These are phyloP conservation scores for Schrankia costaestrigalis DNA, from an alignment of 2,888 invertebrate species.

Conservation along the genomic window DNA sequence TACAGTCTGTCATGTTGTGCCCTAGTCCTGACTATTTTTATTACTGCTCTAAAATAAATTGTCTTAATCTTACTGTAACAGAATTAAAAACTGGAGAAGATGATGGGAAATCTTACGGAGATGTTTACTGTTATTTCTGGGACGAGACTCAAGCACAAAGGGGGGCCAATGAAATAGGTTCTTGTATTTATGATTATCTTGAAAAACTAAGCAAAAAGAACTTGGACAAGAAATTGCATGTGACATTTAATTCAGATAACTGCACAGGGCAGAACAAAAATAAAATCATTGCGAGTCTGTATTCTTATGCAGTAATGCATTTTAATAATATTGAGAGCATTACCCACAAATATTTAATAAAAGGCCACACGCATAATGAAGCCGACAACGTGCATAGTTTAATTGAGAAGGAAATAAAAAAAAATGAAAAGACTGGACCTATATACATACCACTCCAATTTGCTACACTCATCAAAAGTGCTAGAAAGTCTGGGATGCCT, in stretches of 20 bases:
- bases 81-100: slow-evolving; percentile 4
- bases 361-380: slow-evolving; percentile 5
- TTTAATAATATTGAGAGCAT: slow-evolving; percentile 4
- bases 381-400: slow-evolving; percentile 29
- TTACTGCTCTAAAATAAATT: slow-evolving; percentile 14
- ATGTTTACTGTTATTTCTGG: slow-evolving; percentile 5
- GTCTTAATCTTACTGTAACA: slow-evolving; percentile 5
- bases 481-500: neutral
- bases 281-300: slow-evolving; percentile 1
- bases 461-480: neutral
- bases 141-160: slow-evolving; percentile 3
- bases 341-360: slow-evolving; percentile 3
- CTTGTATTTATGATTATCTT: slow-evolving; percentile 3
- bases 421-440: slow-evolving; percentile 27
- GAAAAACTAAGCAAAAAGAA: neutral
- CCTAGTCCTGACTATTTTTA: slow-evolving; percentile 14
- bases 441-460: slow-evolving; percentile 16
- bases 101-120: slow-evolving; percentile 5
- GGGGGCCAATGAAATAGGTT: slow-evolving; percentile 4
- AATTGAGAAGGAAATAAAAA: slow-evolving; percentile 35
- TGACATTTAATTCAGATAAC: slow-evolving; percentile 6
- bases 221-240: neutral
- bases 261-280: slow-evolving; percentile 5
- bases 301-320: slow-evolving; percentile 2
- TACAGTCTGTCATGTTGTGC: slow-evolving; percentile 25